phyloP scores from a whole-genome alignment of 2,113 vertebrate species.

The Amblyornis subalaris region DNA sequence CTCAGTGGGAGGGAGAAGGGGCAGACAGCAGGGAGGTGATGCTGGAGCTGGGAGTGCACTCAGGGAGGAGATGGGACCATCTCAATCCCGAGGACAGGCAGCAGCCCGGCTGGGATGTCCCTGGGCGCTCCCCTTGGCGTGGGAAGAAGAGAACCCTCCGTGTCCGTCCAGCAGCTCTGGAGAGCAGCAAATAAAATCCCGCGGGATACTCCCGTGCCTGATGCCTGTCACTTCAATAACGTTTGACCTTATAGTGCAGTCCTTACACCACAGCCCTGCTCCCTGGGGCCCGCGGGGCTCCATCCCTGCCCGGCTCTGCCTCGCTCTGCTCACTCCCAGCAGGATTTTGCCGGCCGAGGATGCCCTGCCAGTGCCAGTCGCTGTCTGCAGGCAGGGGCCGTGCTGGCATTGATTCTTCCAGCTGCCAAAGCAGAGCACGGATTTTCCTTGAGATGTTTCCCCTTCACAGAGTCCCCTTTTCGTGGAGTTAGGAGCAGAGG shows the following conservation, averaged over 20 bases:
- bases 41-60: background rate
- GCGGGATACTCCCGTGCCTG: background rate
- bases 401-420: background rate
- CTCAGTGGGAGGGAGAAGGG: background rate
- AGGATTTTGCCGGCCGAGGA: background rate
- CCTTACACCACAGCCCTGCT: background rate
- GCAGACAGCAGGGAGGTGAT: background rate
- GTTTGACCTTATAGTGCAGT: background rate
- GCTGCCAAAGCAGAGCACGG: constrained; percentile 17
- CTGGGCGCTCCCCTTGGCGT: background rate
- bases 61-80: background rate
- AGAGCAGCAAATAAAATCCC: background rate
- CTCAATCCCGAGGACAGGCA: background rate
- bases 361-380: background rate
- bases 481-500: background rate
- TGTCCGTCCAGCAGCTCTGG: background rate
- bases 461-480: background rate
- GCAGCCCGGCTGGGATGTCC: background rate
- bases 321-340: background rate
- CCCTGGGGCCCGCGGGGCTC: background rate
- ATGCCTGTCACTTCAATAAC: background rate
- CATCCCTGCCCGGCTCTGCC: background rate
- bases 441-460: background rate
- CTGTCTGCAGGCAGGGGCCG: background rate
- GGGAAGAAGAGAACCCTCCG: background rate